phyloP scores from a whole-genome alignment of 2,113 vertebrate species.

The Xiphophorus hellerii region DNA sequence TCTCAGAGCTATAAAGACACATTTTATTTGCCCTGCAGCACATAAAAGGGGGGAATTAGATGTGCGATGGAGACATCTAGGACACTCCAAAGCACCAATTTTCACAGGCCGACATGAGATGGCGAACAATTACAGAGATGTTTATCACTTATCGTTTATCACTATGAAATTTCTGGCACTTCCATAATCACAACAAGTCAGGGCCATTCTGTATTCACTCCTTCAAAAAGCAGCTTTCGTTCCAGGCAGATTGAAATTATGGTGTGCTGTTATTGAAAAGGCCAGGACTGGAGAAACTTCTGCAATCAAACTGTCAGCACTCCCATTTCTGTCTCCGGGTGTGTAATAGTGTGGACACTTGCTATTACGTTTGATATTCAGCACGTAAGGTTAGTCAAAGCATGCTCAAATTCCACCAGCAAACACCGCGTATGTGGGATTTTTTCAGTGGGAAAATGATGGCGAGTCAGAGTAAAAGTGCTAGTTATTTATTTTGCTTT shows the following conservation, averaged over 20 bases:
- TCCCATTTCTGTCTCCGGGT: conserved; percentile 34
- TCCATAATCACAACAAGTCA: conserved; percentile 52
- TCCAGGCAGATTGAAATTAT: conserved; percentile 58
- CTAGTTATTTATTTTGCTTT: background rate
- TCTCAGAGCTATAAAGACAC: conserved; percentile 41
- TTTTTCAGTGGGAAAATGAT: background rate
- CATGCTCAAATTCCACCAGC: conserved; percentile 10
- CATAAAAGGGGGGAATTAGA: conserved; percentile 55
- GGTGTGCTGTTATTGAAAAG: conserved; percentile 38
- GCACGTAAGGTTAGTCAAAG: conserved; percentile 24
- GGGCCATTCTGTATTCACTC: conserved; percentile 49
- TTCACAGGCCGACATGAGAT: conserved; percentile 27
- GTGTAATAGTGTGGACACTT: conserved; percentile 16
- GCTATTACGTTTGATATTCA: conserved; percentile 43
- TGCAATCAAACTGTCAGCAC: conserved; percentile 61
- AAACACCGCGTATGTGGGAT: conserved; percentile 6
- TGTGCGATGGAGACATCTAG: conserved; percentile 33
- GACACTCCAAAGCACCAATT: conserved; percentile 39
- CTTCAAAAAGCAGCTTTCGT: conserved; percentile 35
- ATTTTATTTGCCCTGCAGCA: conserved; percentile 44
- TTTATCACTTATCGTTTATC: conserved; percentile 56
- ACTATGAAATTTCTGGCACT: conserved; percentile 31
- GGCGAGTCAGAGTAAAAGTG: background rate
- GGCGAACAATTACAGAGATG: conserved; percentile 55
- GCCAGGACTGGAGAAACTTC: conserved; percentile 36